Conservation (phyloP, 2,888 invertebrate species). For the Tetrapedia diversipes region DNA sequence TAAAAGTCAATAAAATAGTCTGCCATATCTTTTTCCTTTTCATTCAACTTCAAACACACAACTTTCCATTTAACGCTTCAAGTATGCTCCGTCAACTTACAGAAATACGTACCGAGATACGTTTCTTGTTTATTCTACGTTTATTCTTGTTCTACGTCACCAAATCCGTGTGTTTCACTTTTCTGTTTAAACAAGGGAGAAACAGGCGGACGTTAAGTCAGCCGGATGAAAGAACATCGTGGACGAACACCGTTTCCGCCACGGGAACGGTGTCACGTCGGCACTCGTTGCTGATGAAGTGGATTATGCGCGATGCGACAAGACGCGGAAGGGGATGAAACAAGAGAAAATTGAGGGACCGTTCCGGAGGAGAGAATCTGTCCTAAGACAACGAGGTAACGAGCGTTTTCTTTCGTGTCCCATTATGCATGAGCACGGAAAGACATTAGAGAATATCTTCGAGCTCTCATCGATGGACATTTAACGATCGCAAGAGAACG, state of each 20-base stretch:
- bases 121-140: no score
- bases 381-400: slow-evolving; percentile 10
- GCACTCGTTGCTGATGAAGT: slow-evolving; percentile 50
- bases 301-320: slow-evolving; percentile 49
- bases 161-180: slow-evolving; percentile 5
- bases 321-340: slow-evolving; percentile 39
- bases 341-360: slow-evolving; percentile 46
- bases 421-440: slow-evolving; percentile 17
- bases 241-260: slow-evolving; percentile 19
- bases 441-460: slow-evolving; percentile 10
- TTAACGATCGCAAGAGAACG: not conserved
- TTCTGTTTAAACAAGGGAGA: slow-evolving; percentile 12
- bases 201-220: slow-evolving; percentile 16
- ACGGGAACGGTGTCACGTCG: slow-evolving; percentile 31
- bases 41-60: no score
- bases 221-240: slow-evolving; percentile 24
- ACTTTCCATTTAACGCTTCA: no score
- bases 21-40: no score
- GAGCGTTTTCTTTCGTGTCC: slow-evolving; percentile 36
- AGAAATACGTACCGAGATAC: no score
- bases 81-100: no score
- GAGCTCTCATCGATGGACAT: not conserved
- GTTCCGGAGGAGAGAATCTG: slow-evolving; percentile 18
- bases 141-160: no score
- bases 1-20: no score